A percentile compares a stretch with the other conserved stretches of the same genome.
These are phyloP conservation scores for Geotrupes spiniger DNA, from an alignment of 2,888 invertebrate species.

Conservation along the genomic window DNA sequence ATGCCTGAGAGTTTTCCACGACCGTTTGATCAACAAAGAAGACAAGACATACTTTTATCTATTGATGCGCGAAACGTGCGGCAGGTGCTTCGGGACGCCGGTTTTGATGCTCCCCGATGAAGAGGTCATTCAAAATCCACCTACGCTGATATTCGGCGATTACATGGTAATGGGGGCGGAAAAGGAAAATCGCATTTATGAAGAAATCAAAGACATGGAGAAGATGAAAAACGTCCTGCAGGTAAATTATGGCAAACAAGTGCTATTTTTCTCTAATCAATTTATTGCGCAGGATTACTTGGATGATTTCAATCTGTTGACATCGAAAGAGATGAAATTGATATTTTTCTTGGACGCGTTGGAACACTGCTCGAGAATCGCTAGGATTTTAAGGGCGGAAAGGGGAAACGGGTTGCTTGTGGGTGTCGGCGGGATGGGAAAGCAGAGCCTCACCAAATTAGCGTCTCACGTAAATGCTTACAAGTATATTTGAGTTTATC, in stretches of 20 bases:
- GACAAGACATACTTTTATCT: slow-evolving; percentile 80
- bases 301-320: slow-evolving; percentile 77
- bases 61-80: slow-evolving; percentile 66
- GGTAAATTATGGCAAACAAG: too few relatives aligned
- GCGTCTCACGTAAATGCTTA: slow-evolving; percentile 84
- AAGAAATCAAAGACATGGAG: slow-evolving; percentile 72
- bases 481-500: slow-evolving; percentile 49
- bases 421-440: slow-evolving; percentile 85
- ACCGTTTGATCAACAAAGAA: slow-evolving; percentile 76
- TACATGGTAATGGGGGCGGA: slow-evolving; percentile 75
- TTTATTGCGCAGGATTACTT: slow-evolving; percentile 67
- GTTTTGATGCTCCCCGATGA: slow-evolving; percentile 61
- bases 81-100: slow-evolving; percentile 60
- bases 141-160: slow-evolving; percentile 79
- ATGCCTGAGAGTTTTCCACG: slow-evolving; percentile 87
- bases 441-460: slow-evolving; percentile 81
- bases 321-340: slow-evolving; percentile 76
- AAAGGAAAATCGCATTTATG: slow-evolving; percentile 72
- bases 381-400: slow-evolving; percentile 79
- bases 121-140: slow-evolving; percentile 59
- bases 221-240: slow-evolving; percentile 70
- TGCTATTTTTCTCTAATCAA: too few relatives aligned
- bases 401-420: slow-evolving; percentile 86
- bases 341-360: slow-evolving; percentile 88
- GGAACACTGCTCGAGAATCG: slow-evolving; percentile 83